Base-by-base conservation (phyloP, 1,140 invertebrate species). In the Megathymus violae region DNA sequence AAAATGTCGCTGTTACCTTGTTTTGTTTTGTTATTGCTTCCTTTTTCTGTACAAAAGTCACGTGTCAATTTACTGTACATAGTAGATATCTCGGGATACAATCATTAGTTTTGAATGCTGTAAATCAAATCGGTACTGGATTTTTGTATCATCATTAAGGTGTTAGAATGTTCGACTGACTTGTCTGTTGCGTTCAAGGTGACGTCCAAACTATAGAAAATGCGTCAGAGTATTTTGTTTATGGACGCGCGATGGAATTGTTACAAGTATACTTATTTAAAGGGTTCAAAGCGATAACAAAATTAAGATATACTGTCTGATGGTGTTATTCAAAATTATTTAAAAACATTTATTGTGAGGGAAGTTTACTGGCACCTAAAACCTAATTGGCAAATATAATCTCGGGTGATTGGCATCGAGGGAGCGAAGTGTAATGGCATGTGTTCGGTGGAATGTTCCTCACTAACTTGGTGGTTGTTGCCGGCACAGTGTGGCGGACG, bases 381-480 rank as follows among this genome's bases (percentile, higher is more conserved):
- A 25, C 5, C 6, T 14, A 14, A 41, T 54, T 16, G 40, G 40
- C 27, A 56, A 5, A 31, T 9, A n/a, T n/a, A n/a, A 3, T 14
- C 3, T 41, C 6, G 40, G 25, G 15, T 11, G 25, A 31, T 36
- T 48, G 34, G 59, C 16, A 16, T 36, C 43, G 60, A 25, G 46
- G 47, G 47, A 48, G 58, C 34, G 17, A 27, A 44, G 51, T 66
- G 54, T 13, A 10, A 41, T 48, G 59, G 62, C 59, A 50, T 62
- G 64, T 60, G 48, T 52, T 41, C 31, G 47, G 64, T 38, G 67
- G 44, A 19, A 36, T 50, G 67, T 63, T 31, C 67, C 64, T 38
- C 62, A 80, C 76, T 85, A 85, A 87, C 76, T 16, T 74, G 71
- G 76, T 84, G 76, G 68, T 83, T 86, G 75, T 80, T 80, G 73